phyloP scores from a whole-genome alignment of 2,888 invertebrate species.

The Tortricodes alternella region DNA sequence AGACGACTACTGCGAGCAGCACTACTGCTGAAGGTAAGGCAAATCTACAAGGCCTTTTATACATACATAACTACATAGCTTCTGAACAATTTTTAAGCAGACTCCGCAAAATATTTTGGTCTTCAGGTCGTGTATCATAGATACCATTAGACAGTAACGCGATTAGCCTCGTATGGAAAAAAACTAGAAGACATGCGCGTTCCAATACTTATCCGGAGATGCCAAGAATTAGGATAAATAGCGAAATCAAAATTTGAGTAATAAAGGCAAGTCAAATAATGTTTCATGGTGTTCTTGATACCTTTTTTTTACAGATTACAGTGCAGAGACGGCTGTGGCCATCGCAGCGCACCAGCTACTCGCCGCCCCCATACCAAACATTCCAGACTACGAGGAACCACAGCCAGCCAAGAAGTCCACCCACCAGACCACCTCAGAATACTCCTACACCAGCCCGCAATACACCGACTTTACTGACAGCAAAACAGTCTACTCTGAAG shows the following conservation, averaged over 20 bases:
- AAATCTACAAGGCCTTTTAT: background rate
- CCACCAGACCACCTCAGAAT: conserved; percentile 55
- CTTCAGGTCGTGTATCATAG: no score
- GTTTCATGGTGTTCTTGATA: no score
- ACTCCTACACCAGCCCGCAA: conserved; percentile 62
- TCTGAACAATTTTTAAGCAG: no score
- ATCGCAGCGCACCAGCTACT: conserved; percentile 75
- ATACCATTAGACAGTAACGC: no score
- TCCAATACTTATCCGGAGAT: no score
- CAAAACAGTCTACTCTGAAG: conserved; percentile 45
- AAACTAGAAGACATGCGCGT: no score
- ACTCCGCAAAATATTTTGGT: no score
- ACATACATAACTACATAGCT: no score
- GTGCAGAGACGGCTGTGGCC: conserved; percentile 72
- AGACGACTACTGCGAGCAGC: conserved; percentile 54
- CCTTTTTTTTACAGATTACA: conserved; percentile 51
- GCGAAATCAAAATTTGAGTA: no score
- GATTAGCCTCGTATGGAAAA: no score
- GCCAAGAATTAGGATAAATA: no score
- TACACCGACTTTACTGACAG: conserved; percentile 50
- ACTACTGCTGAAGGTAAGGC: conserved; percentile 57
- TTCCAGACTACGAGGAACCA: conserved; percentile 57
- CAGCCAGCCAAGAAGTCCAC: conserved; percentile 47
- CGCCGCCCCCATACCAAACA: conserved; percentile 69
- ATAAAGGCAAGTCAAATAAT: no score